Conservation (phyloP, 2,797 vertebrate species). For the Falco peregrinus region DNA sequence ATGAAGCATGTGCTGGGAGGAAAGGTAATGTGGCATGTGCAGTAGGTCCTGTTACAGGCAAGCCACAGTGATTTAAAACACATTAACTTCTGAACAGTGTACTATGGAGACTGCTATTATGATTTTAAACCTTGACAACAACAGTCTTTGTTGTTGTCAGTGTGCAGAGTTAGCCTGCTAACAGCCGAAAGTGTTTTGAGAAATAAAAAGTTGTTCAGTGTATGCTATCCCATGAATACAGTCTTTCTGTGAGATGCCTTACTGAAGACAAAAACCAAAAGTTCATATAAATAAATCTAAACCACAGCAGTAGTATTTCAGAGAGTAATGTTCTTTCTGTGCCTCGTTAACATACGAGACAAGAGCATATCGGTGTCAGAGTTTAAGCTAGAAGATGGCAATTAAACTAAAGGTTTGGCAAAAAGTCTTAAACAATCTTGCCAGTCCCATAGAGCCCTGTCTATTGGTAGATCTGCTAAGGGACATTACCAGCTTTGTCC, state of each 20-base stretch:
- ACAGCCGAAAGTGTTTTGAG: not conserved
- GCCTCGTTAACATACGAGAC: not conserved
- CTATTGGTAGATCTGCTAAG: not conserved
- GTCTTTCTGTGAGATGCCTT: not conserved
- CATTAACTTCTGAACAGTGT: not conserved
- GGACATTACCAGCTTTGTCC: not conserved
- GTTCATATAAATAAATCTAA: conserved; percentile 37
- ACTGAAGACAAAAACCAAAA: conserved; percentile 6
- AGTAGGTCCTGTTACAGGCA: not conserved
- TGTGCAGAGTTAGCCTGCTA: not conserved
- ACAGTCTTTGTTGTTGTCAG: not conserved
- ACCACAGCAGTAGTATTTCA: conserved; percentile 28
- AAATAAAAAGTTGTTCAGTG: not conserved
- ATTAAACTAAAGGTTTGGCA: not conserved
- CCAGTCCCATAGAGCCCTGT: too few species aligned
- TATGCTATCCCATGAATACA: not conserved
- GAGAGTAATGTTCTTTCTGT: not conserved
- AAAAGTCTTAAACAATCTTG: not conserved
- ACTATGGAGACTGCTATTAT: not conserved
- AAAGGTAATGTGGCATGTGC: not conserved
- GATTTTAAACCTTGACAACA: conserved; percentile 11
- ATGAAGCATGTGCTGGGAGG: not conserved
- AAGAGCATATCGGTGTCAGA: not conserved
- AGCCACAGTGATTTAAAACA: not conserved
- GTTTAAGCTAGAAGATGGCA: not conserved